Evolutionary conservation across 2,888 invertebrate species (phyloP).

Genomic region (Agrotis exclamationis): DNA sequence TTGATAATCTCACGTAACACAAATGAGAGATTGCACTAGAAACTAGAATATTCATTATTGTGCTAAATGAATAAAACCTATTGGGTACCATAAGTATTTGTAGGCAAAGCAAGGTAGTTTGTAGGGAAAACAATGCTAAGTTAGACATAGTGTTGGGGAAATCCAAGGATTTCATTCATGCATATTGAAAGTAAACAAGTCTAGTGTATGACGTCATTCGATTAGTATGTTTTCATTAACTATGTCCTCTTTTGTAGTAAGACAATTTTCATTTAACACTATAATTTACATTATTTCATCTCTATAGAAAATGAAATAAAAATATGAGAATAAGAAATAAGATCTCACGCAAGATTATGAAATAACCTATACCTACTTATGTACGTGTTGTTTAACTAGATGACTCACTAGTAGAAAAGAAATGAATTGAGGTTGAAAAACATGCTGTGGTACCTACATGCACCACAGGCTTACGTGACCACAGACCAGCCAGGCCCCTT

Average conservation of each 20-base stretch:
- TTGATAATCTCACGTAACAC: slow-evolving; percentile 39
- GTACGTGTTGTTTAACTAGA: slow-evolving; percentile 31
- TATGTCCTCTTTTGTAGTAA: slow-evolving; percentile 53
- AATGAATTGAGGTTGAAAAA: slow-evolving; percentile 52
- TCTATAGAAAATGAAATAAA: background rate
- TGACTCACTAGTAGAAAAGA: slow-evolving; percentile 55
- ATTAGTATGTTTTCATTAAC: slow-evolving; percentile 42
- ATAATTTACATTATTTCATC: background rate
- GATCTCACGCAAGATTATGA: slow-evolving; percentile 57
- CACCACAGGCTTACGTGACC: slow-evolving; percentile 67
- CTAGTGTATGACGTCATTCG: slow-evolving; percentile 70
- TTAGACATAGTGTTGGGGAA: slow-evolving; percentile 67
- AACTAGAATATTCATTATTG: background rate
- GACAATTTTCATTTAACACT: slow-evolving; percentile 26
- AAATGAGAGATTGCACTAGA: slow-evolving; percentile 22
- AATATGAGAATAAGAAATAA: slow-evolving; percentile 9
- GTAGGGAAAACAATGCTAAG: slow-evolving; percentile 18
- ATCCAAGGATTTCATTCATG: slow-evolving; percentile 86
- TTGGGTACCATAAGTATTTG: slow-evolving; percentile 16
- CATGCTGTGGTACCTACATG: slow-evolving; percentile 45
- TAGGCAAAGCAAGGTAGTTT: slow-evolving; percentile 11
- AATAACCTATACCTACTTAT: slow-evolving; percentile 37
- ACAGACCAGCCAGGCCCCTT: slow-evolving; percentile 37
- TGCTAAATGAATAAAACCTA: slow-evolving; percentile 15
- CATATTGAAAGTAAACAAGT: slow-evolving; percentile 80